These are phyloP conservation scores for Meganola albula DNA, from an alignment of 2,888 invertebrate genomes.

Conservation along the genomic window DNA sequence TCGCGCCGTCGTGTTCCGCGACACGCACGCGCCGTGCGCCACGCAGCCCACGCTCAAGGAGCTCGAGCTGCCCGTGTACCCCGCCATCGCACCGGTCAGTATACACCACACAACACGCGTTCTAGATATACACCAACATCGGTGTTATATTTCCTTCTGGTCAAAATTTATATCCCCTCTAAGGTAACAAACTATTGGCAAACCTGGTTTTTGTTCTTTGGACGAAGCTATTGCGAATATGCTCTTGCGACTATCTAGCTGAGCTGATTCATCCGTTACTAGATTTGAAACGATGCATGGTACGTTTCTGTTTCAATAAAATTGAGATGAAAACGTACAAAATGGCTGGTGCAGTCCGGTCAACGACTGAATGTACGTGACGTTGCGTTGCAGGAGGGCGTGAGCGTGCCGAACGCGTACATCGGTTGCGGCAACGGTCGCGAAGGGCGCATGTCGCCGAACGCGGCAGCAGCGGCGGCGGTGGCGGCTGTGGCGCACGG, in stretches of 20 bases:
- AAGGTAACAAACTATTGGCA: no score
- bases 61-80: conserved; percentile 73
- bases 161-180: no score
- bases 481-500: conserved; percentile 92
- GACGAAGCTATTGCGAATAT: conserved; percentile 45
- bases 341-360: conserved; percentile 1
- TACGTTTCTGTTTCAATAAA: neutral
- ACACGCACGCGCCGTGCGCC: conserved; percentile 83
- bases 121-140: no score
- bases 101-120: no score
- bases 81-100: conserved; percentile 69
- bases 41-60: conserved; percentile 84
- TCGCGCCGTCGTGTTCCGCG: conserved; percentile 93
- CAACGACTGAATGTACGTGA: conserved; percentile 26
- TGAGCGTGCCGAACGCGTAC: conserved; percentile 75
- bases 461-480: conserved; percentile 88
- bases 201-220: no score
- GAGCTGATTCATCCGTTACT: conserved; percentile 21
- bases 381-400: conserved; percentile 74
- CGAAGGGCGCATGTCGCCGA: conserved; percentile 73
- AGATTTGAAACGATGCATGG: no score
- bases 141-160: no score
- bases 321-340: neutral
- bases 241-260: conserved; percentile 41
- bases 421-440: conserved; percentile 76